A percentile compares a stretch with the other conserved stretches of the same genome.
phyloP scores from a whole-genome alignment of 1,140 invertebrate species.

The Holcopasites calliopsidis region DNA sequence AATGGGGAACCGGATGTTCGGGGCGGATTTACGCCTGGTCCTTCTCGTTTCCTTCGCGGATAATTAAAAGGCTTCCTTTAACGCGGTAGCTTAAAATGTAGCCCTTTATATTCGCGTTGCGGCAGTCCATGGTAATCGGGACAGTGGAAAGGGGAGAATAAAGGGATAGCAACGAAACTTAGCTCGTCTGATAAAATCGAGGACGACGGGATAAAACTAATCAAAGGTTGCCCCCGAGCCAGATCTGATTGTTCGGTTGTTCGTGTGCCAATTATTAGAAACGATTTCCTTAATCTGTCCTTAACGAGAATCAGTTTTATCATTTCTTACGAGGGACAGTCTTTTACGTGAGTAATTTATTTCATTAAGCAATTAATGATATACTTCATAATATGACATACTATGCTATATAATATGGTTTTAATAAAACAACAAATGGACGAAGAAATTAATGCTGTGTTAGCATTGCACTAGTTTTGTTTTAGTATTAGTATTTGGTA shows the following conservation, averaged over 20 bases:
- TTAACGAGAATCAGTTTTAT: constrained; percentile 4
- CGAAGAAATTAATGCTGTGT: too few relatives aligned
- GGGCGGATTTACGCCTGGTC: not conserved
- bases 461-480: too few relatives aligned
- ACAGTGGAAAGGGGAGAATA: constrained; percentile 25
- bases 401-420: too few relatives aligned
- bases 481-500: too few relatives aligned
- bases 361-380: not conserved
- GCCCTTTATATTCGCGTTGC: constrained; percentile 46
- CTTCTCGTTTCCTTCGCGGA: constrained; percentile 26
- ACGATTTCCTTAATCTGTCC: constrained; percentile 37
- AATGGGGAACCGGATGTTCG: constrained; percentile 14
- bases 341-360: constrained; percentile 3
- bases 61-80: constrained; percentile 55
- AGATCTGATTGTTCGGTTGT: constrained; percentile 56
- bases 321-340: not conserved
- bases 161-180: constrained; percentile 14
- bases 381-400: too few relatives aligned
- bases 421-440: too few relatives aligned
- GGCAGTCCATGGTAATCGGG: constrained; percentile 46
- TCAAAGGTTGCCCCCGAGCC: constrained; percentile 49
- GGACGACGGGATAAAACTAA: constrained; percentile 28
- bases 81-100: constrained; percentile 52
- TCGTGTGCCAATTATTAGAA: constrained; percentile 26
- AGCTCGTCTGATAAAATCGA: constrained; percentile 21